Base-by-base conservation (phyloP, 2,797 vertebrate species). In the Crypturellus tataupa region DNA sequence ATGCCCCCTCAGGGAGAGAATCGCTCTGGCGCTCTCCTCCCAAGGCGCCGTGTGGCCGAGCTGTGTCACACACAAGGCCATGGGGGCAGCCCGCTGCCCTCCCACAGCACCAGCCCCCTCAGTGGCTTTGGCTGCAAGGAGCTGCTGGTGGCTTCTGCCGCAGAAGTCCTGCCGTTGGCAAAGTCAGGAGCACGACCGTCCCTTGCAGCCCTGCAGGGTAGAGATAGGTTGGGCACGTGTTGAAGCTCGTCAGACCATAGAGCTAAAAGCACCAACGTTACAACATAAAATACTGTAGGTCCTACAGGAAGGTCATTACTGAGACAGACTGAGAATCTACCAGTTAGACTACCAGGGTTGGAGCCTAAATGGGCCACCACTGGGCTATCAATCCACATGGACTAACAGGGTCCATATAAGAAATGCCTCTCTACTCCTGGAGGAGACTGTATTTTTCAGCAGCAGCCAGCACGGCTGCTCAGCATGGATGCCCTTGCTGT, bases 101-200 rank as follows among this genome's bases (percentile, higher is more conserved):
- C 44, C 44, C 44, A 46, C 71, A 33, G 31, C 1, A 59, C 59
- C 75, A 53, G 55, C 33, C 33, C 27, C 58, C n/a, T n/a, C 78
- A 79, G 56, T 60, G n/a, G 4, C 17, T 24, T 24, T 7, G 63
- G 37, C 24, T 37, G 68, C 73, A 60, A 63, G 69, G 23, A 62
- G 23, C 71, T 44, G 23, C 40, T 18, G 21, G 31, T 33, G 40
- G 25, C 17, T 42, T 27, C 78, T 69, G 31, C 72, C 67, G 9
- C 18, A 80, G 80, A 63, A 18, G 37, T 25, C 46, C 42, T 40
- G 21, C 23, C 24, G 44, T 63, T 44, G 40, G 42, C 14, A 77
- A 73, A 67, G 0, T 4, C 1, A 1, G 42, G n/a, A 72, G 35
- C 56, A 23, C 0, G 0, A 44, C 11, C 27, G 16, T 29, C 68